Base-by-base conservation (phyloP, 2,797 vertebrate species). In the Pelochelys cantorii region DNA sequence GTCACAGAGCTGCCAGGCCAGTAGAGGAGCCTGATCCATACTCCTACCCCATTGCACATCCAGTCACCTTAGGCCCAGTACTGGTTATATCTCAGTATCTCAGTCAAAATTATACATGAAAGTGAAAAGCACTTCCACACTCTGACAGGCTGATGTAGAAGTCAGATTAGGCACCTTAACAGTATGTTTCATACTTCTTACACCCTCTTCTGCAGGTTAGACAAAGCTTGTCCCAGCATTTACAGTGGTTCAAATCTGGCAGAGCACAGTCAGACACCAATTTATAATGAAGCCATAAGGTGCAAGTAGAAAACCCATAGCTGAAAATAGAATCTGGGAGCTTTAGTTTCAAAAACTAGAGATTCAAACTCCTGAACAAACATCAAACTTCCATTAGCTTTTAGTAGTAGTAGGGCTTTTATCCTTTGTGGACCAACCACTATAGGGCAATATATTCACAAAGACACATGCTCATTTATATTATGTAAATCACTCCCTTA, bases 231-330 rank as follows among this genome's bases (percentile, higher is more conserved):
- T 34, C 65, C 65, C 31, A 71, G n/a, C n/a, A 71, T 34, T 29
- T 71, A 71, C 10, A 20, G 65, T 71, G 14, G 90, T 87, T 62
- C 60, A 92, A 92, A 71, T 71, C 31, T 15, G 8, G 65, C n/a
- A 71, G 85, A 5, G 0, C 10, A 13, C 86, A 94, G 68, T 91
- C 22, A 89, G 0, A 22, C 11, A 23, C 22, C 60, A 84, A 53
- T 29, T 37, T 87, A 23, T 20, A 80, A 83, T 68, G 60, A 90
- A n/a, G 88, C 78, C 29, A 85, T 88, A 93, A 82, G 37, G 74
- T 4, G 53, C 23, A 83, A 53, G 62, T 81, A 60, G 42, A 83
- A 56, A 7, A 77, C n/a, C 84, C 15, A 2, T 42, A 85, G 79
- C 20, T 15, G 29, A 59, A 62, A 91, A 68, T 15, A 55, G 5